These are phyloP conservation scores for Stictonetta naevosa DNA, from an alignment of 2,113 vertebrate genomes.

Conservation along the genomic window DNA sequence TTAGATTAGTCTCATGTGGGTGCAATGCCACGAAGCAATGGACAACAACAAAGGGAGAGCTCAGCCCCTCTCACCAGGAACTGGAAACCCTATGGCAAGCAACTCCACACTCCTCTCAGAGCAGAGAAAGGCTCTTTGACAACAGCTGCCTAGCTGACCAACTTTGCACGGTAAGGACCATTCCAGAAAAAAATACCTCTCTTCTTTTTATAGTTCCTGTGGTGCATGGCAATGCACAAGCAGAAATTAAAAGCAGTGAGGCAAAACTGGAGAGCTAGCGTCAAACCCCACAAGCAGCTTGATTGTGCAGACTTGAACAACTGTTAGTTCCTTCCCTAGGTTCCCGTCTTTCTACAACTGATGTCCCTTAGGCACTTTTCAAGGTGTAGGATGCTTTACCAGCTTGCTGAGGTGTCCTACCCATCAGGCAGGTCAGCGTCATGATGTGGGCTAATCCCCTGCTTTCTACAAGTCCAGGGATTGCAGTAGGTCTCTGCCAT, in stretches of 20 bases:
- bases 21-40: neutral
- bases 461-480: neutral
- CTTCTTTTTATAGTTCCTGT: neutral
- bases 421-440: neutral
- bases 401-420: neutral
- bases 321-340: neutral
- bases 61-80: neutral
- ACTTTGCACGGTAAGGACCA: too few relatives aligned
- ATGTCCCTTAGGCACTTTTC: neutral
- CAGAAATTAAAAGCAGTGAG: neutral
- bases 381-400: neutral
- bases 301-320: rapidly evolving
- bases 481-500: neutral
- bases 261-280: neutral
- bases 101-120: neutral
- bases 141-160: neutral
- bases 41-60: neutral
- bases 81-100: neutral
- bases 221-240: neutral
- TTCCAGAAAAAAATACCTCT: neutral
- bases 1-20: rapidly evolving
- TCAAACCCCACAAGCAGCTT: neutral
- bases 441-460: neutral
- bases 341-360: neutral
- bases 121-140: neutral